Conservation (phyloP, 1,140 invertebrate genomes). For the Drosophila elegans region DNA sequence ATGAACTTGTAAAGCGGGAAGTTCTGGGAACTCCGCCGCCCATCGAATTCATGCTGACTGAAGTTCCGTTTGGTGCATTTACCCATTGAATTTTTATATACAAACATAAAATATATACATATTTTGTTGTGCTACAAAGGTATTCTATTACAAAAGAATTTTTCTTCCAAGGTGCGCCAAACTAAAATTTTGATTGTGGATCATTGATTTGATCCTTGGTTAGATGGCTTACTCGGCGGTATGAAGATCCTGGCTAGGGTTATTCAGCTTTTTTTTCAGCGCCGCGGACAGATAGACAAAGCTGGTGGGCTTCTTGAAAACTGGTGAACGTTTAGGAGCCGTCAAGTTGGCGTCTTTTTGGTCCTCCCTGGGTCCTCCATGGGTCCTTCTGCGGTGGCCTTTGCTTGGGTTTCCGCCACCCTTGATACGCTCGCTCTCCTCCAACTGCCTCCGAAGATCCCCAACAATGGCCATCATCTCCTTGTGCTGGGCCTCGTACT, state of each 20-base stretch:
- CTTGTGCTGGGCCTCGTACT: constrained; percentile 44
- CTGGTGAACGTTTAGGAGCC: too few relatives aligned
- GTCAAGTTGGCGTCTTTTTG: not conserved
- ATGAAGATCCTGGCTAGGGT: not conserved
- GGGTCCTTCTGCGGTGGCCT: not conserved
- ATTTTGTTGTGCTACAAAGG: not conserved
- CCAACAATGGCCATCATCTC: constrained; percentile 27
- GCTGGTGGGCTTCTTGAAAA: not conserved
- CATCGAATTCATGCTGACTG: constrained; percentile 46
- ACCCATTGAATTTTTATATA: constrained; percentile 5
- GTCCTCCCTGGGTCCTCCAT: not conserved
- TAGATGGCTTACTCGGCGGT: not conserved
- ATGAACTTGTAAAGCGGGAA: constrained; percentile 47
- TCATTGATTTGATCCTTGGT: not conserved
- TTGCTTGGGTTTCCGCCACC: not conserved
- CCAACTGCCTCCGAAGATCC: not conserved
- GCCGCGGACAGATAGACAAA: constrained; percentile 36
- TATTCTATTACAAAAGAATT: not conserved
- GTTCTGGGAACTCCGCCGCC: constrained; percentile 42
- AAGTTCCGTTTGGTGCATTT: constrained; percentile 40
- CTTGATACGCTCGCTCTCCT: not conserved
- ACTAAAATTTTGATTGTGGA: not conserved
- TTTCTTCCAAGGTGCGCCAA: not conserved
- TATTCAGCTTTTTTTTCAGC: constrained; percentile 22
- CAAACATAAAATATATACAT: not conserved